Evolutionary conservation across 30 jellyfish, hydroid and myxozoan species (phyloP).

Genomic region (Rhopilema esculentum): DNA sequence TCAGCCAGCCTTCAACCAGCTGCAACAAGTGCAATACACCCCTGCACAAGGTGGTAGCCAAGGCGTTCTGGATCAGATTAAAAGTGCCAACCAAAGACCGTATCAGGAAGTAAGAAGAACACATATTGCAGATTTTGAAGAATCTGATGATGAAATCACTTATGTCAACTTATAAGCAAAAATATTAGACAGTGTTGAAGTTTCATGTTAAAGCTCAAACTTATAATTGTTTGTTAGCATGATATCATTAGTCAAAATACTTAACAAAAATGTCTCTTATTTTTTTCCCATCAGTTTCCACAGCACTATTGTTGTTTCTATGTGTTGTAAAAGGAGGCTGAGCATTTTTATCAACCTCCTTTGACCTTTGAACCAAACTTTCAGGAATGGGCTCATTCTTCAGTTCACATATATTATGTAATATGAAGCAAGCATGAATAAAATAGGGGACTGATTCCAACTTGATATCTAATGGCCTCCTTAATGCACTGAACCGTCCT

Average conservation of each 20-base stretch:
- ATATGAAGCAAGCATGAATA: conserved; percentile 32
- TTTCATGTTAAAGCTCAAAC: not conserved
- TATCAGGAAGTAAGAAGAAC: conserved; percentile 5
- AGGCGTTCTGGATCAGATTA: conserved; percentile 10
- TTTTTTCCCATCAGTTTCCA: conserved; percentile 30
- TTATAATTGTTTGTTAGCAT: not conserved
- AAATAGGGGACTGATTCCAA: conserved; percentile 12
- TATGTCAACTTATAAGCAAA: conserved; percentile 2
- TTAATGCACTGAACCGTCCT: conserved; percentile 26
- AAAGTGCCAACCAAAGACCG: not conserved
- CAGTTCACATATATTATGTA: conserved; percentile 47
- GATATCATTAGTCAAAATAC: conserved; percentile 58
- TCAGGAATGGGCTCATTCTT: conserved; percentile 19
- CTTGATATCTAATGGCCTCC: conserved; percentile 48
- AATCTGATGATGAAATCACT: conserved; percentile 5
- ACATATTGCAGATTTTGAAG: conserved; percentile 9
- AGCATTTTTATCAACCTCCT: conserved; percentile 7
- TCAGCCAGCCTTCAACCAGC: conserved; percentile 14
- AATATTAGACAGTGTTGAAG: not conserved
- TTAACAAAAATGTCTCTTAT: conserved; percentile 22
- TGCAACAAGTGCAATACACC: not conserved
- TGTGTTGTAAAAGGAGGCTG: conserved; percentile 22
- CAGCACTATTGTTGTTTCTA: not conserved
- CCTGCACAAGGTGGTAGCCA: conserved; percentile 55
- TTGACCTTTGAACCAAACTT: not conserved